Conservation (phyloP, 2,113 vertebrate species). For the Verasper variegatus region DNA sequence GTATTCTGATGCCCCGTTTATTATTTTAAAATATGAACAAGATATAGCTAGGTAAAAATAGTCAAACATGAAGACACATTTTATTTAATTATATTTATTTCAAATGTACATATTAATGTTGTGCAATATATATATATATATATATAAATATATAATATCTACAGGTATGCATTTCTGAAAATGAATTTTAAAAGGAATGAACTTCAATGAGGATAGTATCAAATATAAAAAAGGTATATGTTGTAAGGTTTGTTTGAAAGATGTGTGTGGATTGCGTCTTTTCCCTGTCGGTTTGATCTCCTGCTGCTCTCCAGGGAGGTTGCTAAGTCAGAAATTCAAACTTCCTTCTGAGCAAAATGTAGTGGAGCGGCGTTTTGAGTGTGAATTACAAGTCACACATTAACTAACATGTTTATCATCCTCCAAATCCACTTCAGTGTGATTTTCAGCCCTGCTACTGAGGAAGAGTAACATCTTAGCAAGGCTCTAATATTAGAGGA, state of each 20-base stretch:
- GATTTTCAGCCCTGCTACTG: neutral
- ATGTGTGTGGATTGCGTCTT: slow-evolving; percentile 31
- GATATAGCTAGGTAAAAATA: slow-evolving; percentile 36
- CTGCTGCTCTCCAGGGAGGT: slow-evolving; percentile 29
- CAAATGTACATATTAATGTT: slow-evolving; percentile 80
- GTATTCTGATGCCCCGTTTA: slow-evolving; percentile 31
- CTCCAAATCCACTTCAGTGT: slow-evolving; percentile 14
- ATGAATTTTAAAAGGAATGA: slow-evolving; percentile 59
- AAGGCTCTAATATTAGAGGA: too few relatives aligned
- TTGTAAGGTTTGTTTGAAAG: slow-evolving; percentile 60
- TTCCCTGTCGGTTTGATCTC: slow-evolving; percentile 31
- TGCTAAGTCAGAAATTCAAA: slow-evolving; percentile 27
- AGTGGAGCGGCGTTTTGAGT: neutral
- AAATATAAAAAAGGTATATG: slow-evolving; percentile 67
- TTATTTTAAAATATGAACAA: slow-evolving; percentile 55
- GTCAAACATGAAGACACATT: slow-evolving; percentile 53
- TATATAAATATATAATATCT: slow-evolving; percentile 67
- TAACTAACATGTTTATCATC: slow-evolving; percentile 3
- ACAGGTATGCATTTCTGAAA: slow-evolving; percentile 77
- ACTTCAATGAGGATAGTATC: slow-evolving; percentile 60
- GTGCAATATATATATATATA: slow-evolving; percentile 82
- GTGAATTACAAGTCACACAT: slow-evolving; percentile 1
- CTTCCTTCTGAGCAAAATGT: neutral
- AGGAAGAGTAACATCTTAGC: neutral
- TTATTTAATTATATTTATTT: slow-evolving; percentile 81